Conservation (phyloP, 92 coral and sea anemone genomes). For the Pocillopora grandis region DNA sequence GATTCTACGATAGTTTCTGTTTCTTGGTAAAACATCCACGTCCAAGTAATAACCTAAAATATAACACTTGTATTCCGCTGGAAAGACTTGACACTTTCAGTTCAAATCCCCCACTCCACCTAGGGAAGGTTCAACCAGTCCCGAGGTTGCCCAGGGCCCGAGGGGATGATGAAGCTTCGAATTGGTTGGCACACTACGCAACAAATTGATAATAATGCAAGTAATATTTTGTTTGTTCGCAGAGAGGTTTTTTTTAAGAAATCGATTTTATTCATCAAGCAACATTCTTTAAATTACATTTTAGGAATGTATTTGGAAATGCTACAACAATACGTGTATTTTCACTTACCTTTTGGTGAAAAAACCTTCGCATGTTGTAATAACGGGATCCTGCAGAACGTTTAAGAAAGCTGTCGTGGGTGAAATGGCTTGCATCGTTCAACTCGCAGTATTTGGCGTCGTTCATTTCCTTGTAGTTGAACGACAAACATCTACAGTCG, state of each 20-base stretch:
- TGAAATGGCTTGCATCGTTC: background rate
- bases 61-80: too few species aligned
- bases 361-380: background rate
- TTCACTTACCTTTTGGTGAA: background rate
- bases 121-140: too few species aligned
- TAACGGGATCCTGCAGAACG: background rate
- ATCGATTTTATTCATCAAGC: background rate
- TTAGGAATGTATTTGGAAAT: background rate
- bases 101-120: too few species aligned
- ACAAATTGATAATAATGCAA: background rate
- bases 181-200: too few species aligned
- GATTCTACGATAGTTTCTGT: too few species aligned
- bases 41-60: too few species aligned
- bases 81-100: too few species aligned
- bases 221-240: background rate
- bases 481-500: slow-evolving; percentile 33
- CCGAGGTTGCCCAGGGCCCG: too few species aligned
- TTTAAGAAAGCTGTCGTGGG: background rate
- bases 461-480: slow-evolving; percentile 19
- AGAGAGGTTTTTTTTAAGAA: background rate
- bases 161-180: too few species aligned
- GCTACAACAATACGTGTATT: background rate
- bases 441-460: background rate
- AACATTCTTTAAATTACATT: too few species aligned
- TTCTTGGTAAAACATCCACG: too few species aligned